phyloP scores from a whole-genome alignment of 2,888 invertebrate species.

The Clitarchus hookeri region DNA sequence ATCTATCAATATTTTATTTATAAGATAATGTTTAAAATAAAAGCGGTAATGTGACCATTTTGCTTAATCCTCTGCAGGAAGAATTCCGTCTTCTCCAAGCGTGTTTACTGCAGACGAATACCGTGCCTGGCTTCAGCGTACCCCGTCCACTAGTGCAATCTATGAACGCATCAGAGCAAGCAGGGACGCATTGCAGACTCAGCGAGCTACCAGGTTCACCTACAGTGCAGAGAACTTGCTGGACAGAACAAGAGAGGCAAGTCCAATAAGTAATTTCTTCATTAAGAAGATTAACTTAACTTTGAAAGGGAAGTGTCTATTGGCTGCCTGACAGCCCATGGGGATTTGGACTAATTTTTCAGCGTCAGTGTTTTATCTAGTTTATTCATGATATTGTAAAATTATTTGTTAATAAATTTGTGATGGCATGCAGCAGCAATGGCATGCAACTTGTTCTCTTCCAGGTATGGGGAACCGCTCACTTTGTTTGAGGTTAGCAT shows the following conservation, averaged over 20 bases:
- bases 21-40: neutral
- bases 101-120: conserved; percentile 92
- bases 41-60: neutral
- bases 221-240: conserved; percentile 82
- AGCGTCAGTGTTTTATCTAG: no score
- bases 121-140: conserved; percentile 82
- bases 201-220: conserved; percentile 75
- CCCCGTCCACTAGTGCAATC: conserved; percentile 82
- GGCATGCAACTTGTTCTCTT: no score
- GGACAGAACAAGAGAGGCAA: conserved; percentile 60
- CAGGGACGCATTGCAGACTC: conserved; percentile 68
- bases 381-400: no score
- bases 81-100: conserved; percentile 58
- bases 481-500: no score
- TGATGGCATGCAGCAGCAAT: no score
- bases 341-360: no score
- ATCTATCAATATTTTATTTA: neutral
- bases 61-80: conserved; percentile 48
- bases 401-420: no score
- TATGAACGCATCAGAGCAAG: conserved; percentile 88
- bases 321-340: no score
- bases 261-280: neutral
- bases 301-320: neutral
- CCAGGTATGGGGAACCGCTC: no score
- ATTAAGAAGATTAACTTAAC: neutral